A percentile compares a stretch with the other conserved stretches of the same genome.
These are phyloP conservation scores for Phodopus roborovskii DNA, from an alignment of 2,113 vertebrate species.

Conservation along the genomic window DNA sequence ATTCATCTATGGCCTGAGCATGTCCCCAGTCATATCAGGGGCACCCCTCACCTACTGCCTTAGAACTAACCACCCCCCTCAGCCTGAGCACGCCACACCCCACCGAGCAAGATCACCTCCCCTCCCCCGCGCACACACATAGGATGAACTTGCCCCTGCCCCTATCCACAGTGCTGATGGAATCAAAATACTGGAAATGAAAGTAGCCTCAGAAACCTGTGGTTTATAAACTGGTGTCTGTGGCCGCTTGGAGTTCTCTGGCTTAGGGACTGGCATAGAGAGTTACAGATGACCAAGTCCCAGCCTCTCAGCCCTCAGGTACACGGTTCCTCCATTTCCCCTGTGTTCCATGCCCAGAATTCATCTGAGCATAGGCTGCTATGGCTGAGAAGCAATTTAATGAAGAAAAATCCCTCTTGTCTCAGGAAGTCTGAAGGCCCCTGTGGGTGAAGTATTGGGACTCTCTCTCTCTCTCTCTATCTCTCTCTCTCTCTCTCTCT, in stretches of 20 bases:
- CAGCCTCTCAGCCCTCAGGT: background rate
- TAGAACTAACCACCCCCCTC: background rate
- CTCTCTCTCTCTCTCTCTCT: too few relatives aligned
- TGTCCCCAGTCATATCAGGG: too few relatives aligned
- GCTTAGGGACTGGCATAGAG: background rate
- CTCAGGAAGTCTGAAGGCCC: background rate
- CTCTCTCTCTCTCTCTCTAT: rapidly evolving
- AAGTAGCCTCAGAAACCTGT: background rate
- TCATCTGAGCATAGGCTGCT: background rate
- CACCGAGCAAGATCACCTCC: background rate
- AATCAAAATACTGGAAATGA: background rate
- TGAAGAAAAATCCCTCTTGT: background rate
- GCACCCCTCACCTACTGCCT: background rate
- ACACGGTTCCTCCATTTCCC: background rate
- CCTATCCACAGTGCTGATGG: background rate
- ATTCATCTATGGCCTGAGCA: background rate
- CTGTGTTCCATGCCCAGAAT: background rate
- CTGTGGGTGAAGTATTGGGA: background rate
- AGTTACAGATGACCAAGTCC: background rate
- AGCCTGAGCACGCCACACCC: background rate
- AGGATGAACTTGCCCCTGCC: background rate
- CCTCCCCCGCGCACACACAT: background rate
- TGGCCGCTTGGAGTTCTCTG: background rate
- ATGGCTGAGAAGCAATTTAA: background rate
- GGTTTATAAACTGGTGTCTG: background rate